Evolutionary conservation across 2,888 invertebrate species (phyloP).

Genomic region (Dicranocentrus wangi): DNA sequence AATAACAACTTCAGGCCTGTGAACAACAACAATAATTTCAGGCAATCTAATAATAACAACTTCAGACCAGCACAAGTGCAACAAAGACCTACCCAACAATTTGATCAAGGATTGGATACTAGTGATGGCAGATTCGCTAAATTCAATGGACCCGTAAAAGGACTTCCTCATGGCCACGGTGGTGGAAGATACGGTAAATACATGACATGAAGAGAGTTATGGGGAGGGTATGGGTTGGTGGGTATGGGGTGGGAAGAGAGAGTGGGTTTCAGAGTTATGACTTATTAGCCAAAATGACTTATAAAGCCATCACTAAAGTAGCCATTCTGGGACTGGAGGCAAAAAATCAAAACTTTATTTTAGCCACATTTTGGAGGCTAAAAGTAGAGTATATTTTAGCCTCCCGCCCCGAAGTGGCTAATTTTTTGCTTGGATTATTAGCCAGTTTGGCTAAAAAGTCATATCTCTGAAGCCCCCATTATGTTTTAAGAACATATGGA

Average conservation of each 20-base stretch:
- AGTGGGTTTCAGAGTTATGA: too few species aligned
- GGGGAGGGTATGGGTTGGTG: too few species aligned
- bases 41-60: slow-evolving; percentile 50
- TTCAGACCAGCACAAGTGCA: slow-evolving; percentile 29
- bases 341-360: too few species aligned
- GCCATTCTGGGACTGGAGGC: too few species aligned
- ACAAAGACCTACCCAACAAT: slow-evolving; percentile 43
- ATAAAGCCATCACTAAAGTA: too few species aligned
- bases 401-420: neutral
- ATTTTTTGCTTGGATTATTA: too few species aligned
- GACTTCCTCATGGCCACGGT: slow-evolving; percentile 63
- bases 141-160: slow-evolving; percentile 65
- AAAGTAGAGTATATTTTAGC: neutral
- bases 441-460: too few species aligned
- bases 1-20: slow-evolving; percentile 43
- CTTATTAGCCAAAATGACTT: too few species aligned
- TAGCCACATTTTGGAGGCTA: neutral
- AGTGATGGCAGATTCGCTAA: slow-evolving; percentile 60
- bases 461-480: neutral
- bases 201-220: neutral
- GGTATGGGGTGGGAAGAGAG: too few species aligned
- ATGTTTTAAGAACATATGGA: neutral
- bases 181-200: slow-evolving; percentile 61
- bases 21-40: slow-evolving; percentile 41
- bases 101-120: slow-evolving; percentile 60